Conservation (phyloP, 2,888 invertebrate genomes). For the Muscina levida region DNA sequence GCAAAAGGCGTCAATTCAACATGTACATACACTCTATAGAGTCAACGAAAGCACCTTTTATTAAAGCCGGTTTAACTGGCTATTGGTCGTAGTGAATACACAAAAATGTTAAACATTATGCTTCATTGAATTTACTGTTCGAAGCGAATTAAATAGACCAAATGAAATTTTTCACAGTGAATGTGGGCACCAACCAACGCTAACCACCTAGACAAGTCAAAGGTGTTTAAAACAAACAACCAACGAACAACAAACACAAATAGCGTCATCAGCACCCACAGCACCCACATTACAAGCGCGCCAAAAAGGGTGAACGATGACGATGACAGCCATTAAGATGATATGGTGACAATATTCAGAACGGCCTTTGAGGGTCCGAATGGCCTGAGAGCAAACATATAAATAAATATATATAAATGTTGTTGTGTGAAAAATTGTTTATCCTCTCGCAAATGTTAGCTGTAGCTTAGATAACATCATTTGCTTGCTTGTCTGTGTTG, state of each 20-base stretch:
- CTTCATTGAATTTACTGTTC: conserved; percentile 17
- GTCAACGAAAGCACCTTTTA: conserved; percentile 40
- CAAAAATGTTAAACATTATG: conserved; percentile 10
- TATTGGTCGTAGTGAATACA: too few species aligned
- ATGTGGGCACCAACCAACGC: too few species aligned
- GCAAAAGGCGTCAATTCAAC: conserved; percentile 57
- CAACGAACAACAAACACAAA: conserved; percentile 41
- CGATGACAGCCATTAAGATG: neutral
- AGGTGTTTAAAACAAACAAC: conserved; percentile 12
- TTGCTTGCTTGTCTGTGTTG: neutral
- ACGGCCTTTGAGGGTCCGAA: neutral
- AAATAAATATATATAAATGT: too few species aligned
- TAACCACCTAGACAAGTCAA: neutral
- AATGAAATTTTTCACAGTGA: neutral
- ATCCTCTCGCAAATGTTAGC: too few species aligned
- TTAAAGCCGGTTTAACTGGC: conserved; percentile 38
- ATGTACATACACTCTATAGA: conserved; percentile 28
- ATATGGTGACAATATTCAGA: neutral
- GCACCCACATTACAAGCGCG: neutral
- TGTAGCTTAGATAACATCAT: neutral
- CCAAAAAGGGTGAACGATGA: neutral
- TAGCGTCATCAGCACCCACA: conserved; percentile 9
- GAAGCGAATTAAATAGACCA: conserved; percentile 8
- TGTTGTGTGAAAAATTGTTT: too few species aligned
- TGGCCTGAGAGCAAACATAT: too few species aligned